Evolutionary conservation across 1,140 invertebrate genomes (phyloP), one percentile per base, ranked within the genome.

Genomic region (Cyclina sinensis): DNA sequence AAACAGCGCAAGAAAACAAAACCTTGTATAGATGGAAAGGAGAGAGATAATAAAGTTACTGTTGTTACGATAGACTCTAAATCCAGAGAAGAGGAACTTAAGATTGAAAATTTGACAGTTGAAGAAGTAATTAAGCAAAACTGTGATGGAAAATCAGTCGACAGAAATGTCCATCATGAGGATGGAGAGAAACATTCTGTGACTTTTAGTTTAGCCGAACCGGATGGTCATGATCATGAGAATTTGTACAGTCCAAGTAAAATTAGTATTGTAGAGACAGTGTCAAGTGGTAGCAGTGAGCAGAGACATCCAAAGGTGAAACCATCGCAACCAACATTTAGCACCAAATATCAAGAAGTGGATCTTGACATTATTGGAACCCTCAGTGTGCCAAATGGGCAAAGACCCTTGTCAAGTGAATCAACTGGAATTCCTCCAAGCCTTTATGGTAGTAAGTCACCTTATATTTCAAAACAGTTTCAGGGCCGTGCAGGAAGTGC

Each of bases 121-220:
- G 92, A 93, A 39, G 91, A 93, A 46, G 90, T 93, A 21, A 83
- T 93, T 35, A 86, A 88, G 51, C 84, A 73, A 24, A 74, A 73
- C 37, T 59, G 86, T 81, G 76, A 82, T 21, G 70, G 73, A 35
- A 73, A 59, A 43, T 37, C 18, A 18, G 27, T 27, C 2, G 68
- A 48, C 5, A 83, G 68, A 48, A 88, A 83, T 73, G 68, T 48
- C 46, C 62, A 35, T 46, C 51, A 65, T 70, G 85, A 87, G 3
- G 85, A 87, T 43, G 57, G 3, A 27, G 85, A 87, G 48, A 79
- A 80, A 51, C 85, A 68, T 80, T 88, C 79, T 59, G 79, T 88
- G 11, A 82, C 65, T n/a, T 82, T 83, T 32, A 74, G 68, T 76
- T 43, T 82, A 39, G 65, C 27, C 12, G 79, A 82, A 27, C 54